Evolutionary conservation across 1,140 invertebrate species (phyloP).

Genomic region (Ctenoplectra terminalis): DNA sequence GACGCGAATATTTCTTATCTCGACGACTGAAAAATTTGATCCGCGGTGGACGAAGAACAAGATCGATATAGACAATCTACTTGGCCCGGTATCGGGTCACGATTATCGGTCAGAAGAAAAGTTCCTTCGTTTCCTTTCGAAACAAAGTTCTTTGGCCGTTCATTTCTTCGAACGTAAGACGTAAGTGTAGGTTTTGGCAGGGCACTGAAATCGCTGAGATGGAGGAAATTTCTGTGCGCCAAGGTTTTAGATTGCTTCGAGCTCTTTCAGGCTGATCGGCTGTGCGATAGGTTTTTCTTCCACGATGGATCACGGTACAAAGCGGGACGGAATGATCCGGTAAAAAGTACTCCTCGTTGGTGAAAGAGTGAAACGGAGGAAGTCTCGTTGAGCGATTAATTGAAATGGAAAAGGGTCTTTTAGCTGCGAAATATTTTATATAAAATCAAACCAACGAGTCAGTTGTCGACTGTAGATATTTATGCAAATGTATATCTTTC

Average conservation of each 20-base stretch:
- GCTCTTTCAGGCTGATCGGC: slow-evolving; percentile 57
- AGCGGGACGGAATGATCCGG: slow-evolving; percentile 31
- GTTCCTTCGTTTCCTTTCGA: slow-evolving; percentile 13
- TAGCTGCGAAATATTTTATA: slow-evolving; percentile 9
- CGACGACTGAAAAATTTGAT: background rate
- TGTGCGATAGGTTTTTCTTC: slow-evolving; percentile 60
- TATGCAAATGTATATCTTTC: too few species aligned
- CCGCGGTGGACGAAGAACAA: background rate
- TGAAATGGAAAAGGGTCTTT: slow-evolving; percentile 15
- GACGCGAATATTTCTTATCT: background rate
- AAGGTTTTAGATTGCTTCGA: slow-evolving; percentile 54
- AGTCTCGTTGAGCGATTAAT: slow-evolving; percentile 35
- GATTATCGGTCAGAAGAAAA: background rate
- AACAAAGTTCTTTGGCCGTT: slow-evolving; percentile 38
- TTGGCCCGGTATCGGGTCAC: background rate
- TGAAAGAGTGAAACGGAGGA: slow-evolving; percentile 13
- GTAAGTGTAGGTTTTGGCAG: slow-evolving; percentile 42
- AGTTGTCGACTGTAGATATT: background rate
- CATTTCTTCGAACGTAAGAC: slow-evolving; percentile 35
- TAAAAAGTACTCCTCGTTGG: slow-evolving; percentile 36
- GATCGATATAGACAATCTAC: background rate
- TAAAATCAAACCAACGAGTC: background rate
- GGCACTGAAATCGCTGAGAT: slow-evolving; percentile 46
- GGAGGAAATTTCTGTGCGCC: slow-evolving; percentile 53
- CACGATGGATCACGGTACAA: slow-evolving; percentile 56